Conservation (phyloP, 2,888 invertebrate species). For the Ornithoptera alexandrae region DNA sequence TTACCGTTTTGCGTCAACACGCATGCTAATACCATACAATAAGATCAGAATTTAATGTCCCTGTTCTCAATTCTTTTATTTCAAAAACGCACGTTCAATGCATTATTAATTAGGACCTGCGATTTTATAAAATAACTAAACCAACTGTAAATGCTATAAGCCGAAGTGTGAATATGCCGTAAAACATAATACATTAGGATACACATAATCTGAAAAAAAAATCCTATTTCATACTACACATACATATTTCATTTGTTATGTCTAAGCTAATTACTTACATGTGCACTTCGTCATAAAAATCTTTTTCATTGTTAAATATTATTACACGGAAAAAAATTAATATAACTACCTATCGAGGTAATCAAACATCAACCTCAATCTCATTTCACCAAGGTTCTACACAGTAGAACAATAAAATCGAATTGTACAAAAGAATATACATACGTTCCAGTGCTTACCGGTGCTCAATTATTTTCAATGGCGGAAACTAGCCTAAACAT, state of each 20-base stretch:
- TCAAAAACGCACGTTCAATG: conserved; percentile 8
- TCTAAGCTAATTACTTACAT: not conserved
- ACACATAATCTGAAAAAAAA: too few species aligned
- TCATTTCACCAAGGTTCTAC: conserved; percentile 13
- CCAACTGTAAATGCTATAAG: too few species aligned
- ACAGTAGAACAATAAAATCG: conserved; percentile 17
- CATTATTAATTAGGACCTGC: not conserved
- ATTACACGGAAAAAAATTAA: conserved; percentile 15
- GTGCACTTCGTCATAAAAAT: not conserved
- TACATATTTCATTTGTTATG: not conserved
- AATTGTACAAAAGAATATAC: conserved; percentile 17
- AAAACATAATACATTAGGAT: too few species aligned
- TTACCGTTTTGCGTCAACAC: conserved; percentile 39
- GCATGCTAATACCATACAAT: conserved; percentile 33
- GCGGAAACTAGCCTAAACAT: conserved; percentile 13
- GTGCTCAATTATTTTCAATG: conserved; percentile 24
- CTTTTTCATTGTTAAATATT: conserved; percentile 6
- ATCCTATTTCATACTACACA: too few species aligned
- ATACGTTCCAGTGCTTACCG: conserved; percentile 13
- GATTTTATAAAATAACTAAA: not conserved
- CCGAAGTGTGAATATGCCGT: too few species aligned
- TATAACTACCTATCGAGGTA: conserved; percentile 6
- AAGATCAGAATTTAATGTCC: conserved; percentile 21
- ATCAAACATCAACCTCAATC: conserved; percentile 16
- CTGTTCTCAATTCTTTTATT: conserved; percentile 6